Evolutionary conservation across 2,888 invertebrate species (phyloP).

Genomic region (Lochmaea capreae): DNA sequence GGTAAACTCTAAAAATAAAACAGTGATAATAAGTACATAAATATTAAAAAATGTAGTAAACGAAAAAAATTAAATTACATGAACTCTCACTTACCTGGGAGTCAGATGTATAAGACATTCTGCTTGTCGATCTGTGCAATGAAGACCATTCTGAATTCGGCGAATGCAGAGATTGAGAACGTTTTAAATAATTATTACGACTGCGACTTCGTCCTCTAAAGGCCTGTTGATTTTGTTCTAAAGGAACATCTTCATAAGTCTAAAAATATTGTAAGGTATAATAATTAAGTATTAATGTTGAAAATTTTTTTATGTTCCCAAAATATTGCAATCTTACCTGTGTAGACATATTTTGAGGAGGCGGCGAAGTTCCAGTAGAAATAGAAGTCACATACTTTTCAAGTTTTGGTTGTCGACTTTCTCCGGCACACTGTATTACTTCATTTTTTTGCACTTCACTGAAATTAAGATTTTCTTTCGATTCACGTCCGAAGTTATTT

Average conservation of each 20-base stretch:
- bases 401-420: slow-evolving; percentile 36
- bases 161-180: slow-evolving; percentile 61
- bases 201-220: slow-evolving; percentile 45
- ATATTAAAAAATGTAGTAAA: too few relatives aligned
- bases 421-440: slow-evolving; percentile 40
- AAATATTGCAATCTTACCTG: slow-evolving; percentile 67
- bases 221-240: slow-evolving; percentile 28
- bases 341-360: slow-evolving; percentile 88
- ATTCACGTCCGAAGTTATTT: slow-evolving; percentile 16
- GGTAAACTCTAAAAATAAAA: slow-evolving; percentile 67
- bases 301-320: not conserved
- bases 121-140: slow-evolving; percentile 73
- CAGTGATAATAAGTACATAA: not conserved
- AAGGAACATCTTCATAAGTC: slow-evolving; percentile 68
- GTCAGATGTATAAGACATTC: slow-evolving; percentile 76
- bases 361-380: slow-evolving; percentile 86
- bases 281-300: not conserved
- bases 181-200: slow-evolving; percentile 53
- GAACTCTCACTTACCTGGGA: slow-evolving; percentile 68
- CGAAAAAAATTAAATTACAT: not conserved
- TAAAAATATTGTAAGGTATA: slow-evolving; percentile 54
- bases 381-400: slow-evolving; percentile 56
- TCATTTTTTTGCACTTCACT: slow-evolving; percentile 41
- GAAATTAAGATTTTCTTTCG: slow-evolving; percentile 41
- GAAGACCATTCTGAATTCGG: slow-evolving; percentile 63